Base-by-base conservation (phyloP, 2,797 vertebrate genomes). In the Hydrophis major region DNA sequence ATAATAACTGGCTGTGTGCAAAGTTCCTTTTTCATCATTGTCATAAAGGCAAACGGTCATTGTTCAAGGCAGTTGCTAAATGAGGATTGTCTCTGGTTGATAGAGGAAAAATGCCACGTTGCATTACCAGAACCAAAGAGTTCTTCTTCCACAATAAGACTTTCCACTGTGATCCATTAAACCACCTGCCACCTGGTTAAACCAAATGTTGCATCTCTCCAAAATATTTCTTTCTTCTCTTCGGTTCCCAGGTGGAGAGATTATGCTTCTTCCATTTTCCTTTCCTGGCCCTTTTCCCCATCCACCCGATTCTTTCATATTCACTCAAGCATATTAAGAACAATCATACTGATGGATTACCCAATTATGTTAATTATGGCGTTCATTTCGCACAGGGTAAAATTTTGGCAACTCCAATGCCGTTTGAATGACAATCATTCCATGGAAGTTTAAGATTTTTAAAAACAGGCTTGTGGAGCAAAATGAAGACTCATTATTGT, bases 401-500 rank as follows among this genome's bases (percentile, higher is more conserved):
- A 94, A 94, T 16, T 53, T 16, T 83, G 94, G 86, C 69, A 91
- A 59, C 94, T 95, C 92, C 94, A 94, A 92, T 6, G 88, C 20
- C 57, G 47, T 88, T 92, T 94, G 3, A 93, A 28, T 5, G 90
- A 59, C 88, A 94, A 93, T 42, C 89, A 94, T 94, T 88, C 57
- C 53, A 88, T 60, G 69, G 11, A 37, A 12, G 32, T 94, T 93
- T 90, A 93, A 25, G 53, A 4, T 63, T 60, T 60, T 25, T 13
- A n/a, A 63, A 74, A 63, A 94, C 53, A 89, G 22, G 47, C 92
- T 93, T 37, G 13, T 93, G n/a, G 4, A 86, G 50, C 90, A 78
- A 95, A 94, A 94, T 83, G 69, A 94, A 95, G 93, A 95, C 95
- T 95, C 94, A 92, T 93, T 93, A 89, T 86, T 56, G 90, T 25